A percentile compares a stretch with the other conserved stretches of the same genome.
Evolutionary conservation across 2,888 invertebrate genomes (phyloP).

Genomic region (Lasioglossum leucozonium): DNA sequence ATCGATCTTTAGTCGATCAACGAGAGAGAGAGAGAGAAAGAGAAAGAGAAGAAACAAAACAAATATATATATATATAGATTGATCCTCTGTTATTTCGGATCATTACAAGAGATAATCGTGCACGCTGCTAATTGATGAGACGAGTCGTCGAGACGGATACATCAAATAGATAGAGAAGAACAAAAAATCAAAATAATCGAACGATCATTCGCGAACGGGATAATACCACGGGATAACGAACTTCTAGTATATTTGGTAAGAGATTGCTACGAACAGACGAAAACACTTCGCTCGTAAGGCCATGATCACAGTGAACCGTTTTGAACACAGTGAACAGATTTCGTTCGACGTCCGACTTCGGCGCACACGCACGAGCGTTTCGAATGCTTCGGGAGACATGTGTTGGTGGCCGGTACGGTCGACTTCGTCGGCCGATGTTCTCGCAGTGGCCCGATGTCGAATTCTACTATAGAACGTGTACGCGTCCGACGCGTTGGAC

Average conservation of each 20-base stretch:
- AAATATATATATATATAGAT: constrained; percentile 28
- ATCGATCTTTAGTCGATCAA: constrained; percentile 26
- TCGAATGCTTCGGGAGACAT: too few species aligned
- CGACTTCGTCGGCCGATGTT: too few species aligned
- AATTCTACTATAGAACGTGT: too few species aligned
- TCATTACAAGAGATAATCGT: constrained; percentile 28
- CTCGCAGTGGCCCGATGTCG: too few species aligned
- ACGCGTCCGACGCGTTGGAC: too few species aligned
- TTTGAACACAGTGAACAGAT: too few species aligned
- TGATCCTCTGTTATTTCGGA: constrained; percentile 18
- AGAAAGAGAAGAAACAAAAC: background rate
- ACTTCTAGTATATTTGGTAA: background rate
- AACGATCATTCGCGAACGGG: background rate
- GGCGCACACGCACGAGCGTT: too few species aligned
- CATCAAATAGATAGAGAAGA: background rate
- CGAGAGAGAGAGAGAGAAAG: background rate
- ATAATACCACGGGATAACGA: constrained; percentile 12
- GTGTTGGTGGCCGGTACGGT: too few species aligned
- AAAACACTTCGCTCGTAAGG: constrained; percentile 23
- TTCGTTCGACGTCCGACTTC: too few species aligned
- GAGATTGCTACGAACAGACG: constrained; percentile 7
- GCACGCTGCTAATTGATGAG: constrained; percentile 6
- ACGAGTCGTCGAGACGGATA: constrained; percentile 12
- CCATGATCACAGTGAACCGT: too few species aligned
- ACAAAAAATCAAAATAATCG: constrained; percentile 38